These are phyloP conservation scores for Diadromus collaris DNA, from an alignment of 2,888 invertebrate genomes.

Conservation along the genomic window DNA sequence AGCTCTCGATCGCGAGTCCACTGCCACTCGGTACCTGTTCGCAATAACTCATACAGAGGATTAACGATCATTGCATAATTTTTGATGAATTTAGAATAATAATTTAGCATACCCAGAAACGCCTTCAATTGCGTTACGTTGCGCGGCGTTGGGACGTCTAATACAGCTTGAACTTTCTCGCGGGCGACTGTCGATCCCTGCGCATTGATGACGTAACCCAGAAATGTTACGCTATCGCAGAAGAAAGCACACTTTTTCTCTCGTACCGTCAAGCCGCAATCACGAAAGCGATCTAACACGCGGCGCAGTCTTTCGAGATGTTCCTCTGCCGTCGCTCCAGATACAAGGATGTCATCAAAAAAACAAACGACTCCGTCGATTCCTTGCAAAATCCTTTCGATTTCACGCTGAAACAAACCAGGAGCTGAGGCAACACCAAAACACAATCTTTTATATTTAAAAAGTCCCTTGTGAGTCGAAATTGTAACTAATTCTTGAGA, in stretches of 20 bases:
- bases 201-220: slow-evolving; percentile 26
- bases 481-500: slow-evolving; percentile 70
- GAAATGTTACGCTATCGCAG: slow-evolving; percentile 23
- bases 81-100: slow-evolving; percentile 30
- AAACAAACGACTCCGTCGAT: slow-evolving; percentile 33
- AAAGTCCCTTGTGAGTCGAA: slow-evolving; percentile 73
- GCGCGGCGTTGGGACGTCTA: slow-evolving; percentile 21
- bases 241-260: slow-evolving; percentile 38
- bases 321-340: slow-evolving; percentile 14
- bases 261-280: slow-evolving; percentile 24
- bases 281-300: slow-evolving; percentile 21
- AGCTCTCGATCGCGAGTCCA: slow-evolving; percentile 31
- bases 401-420: slow-evolving; percentile 25
- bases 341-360: slow-evolving; percentile 41
- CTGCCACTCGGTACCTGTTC: slow-evolving; percentile 11
- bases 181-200: neutral
- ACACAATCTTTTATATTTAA: slow-evolving; percentile 45
- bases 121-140: slow-evolving; percentile 4
- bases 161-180: slow-evolving; percentile 11
- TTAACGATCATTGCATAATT: slow-evolving; percentile 14
- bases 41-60: slow-evolving; percentile 19
- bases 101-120: slow-evolving; percentile 27
- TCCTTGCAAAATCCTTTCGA: slow-evolving; percentile 23
- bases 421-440: slow-evolving; percentile 36
- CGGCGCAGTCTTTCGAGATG: slow-evolving; percentile 27